These are phyloP conservation scores for Nicator chloris DNA, from an alignment of 2,113 vertebrate species.

Conservation along the genomic window DNA sequence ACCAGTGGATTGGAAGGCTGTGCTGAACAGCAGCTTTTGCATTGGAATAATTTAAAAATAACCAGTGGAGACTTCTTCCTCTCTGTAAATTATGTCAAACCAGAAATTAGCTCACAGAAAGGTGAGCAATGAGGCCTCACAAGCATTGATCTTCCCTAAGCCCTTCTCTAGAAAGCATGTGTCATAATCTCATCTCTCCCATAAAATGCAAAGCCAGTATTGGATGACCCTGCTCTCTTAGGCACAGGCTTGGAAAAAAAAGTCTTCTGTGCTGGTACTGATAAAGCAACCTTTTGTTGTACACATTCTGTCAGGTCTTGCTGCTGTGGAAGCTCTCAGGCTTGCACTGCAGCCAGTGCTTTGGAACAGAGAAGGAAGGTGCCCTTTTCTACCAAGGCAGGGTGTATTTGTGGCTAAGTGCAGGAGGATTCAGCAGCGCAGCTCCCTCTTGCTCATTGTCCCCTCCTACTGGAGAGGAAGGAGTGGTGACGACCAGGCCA, in stretches of 20 bases:
- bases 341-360: not conserved
- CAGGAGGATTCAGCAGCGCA: not conserved
- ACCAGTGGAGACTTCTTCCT: not conserved
- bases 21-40: not conserved
- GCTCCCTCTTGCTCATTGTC: not conserved
- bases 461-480: not conserved
- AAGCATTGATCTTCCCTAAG: not conserved
- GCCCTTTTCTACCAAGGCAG: not conserved
- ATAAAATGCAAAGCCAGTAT: not conserved
- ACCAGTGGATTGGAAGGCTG: not conserved
- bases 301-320: not conserved
- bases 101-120: not conserved
- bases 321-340: not conserved
- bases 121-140: not conserved
- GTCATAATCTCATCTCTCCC: not conserved
- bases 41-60: not conserved
- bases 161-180: not conserved
- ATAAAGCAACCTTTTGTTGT: conserved; percentile 26
- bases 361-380: not conserved
- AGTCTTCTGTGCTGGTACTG: not conserved
- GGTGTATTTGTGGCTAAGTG: not conserved
- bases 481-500: too few species aligned
- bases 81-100: not conserved
- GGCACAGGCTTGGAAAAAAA: not conserved
- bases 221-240: not conserved